Base-by-base conservation (phyloP, 2,888 invertebrate genomes). In the Leptinotarsa rubiginosa region DNA sequence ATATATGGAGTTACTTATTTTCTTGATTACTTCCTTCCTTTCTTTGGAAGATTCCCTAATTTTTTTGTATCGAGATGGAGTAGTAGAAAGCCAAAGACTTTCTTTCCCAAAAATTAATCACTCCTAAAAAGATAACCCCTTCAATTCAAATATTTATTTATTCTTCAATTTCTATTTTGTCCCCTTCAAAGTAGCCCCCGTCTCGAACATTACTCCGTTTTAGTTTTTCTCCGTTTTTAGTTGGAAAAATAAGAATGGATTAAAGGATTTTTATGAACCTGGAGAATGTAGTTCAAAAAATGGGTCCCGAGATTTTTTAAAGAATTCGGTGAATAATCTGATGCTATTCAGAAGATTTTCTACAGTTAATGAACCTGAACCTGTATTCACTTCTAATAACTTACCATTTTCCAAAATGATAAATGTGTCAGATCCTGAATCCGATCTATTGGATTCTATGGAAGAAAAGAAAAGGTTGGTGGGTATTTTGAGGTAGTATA, bases 321-420 rank as follows among this genome's bases (percentile, higher is more conserved):
- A 47, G 47, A 73, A 47, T 66, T 75, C 77, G 2, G 16, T 73
- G 50, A 75, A 62, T 65, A 77, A 62, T 65, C 54, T 77, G 54
- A 71, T 65, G 25, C 18, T 73, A 18, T 75, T 74, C 22, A 66
- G 76, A 25, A 70, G 71, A 47, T 64, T 71, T 20, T 72, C 74
- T 15, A 15, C 18, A 13, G 25, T 25, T 47, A 65, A 67, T 54
- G 73, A 71, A 65, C 25, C 47, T 49, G 69, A 73, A 73, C 65
- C 49, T 70, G 49, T 56, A 56, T 77, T 77, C 62, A 73, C 73
- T 13, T 75, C 77, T 12, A 75, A 75, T 62, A 73, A 75, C 70
- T 74, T 77, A n/a, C 75, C 73, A 7, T 73, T 75, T 69, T 75
- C 47, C 47, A 62, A 47, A 31, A 22, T 69, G 13, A 67, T 47